A percentile compares a stretch with the other conserved stretches of the same genome.
Evolutionary conservation across 2,797 vertebrate genomes (phyloP).

Genomic region (Poecilia gillii): DNA sequence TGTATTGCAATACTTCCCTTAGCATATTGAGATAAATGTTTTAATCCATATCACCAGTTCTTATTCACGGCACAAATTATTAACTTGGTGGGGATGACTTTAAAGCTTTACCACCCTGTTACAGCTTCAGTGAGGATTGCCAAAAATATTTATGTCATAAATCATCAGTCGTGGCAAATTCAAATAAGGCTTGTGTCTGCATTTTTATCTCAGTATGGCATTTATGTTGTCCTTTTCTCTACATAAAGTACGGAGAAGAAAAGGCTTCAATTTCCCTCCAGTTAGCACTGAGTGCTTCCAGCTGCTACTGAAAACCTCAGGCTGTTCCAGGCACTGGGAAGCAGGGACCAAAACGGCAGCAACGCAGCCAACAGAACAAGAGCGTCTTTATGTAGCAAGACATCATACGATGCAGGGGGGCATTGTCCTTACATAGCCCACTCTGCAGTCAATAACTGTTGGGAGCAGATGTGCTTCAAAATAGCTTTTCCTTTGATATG

Average conservation of each 20-base stretch:
- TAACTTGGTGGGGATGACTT: neutral
- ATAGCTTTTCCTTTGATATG: neutral
- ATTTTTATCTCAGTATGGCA: neutral
- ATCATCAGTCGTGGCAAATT: neutral
- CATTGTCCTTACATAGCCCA: neutral
- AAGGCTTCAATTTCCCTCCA: neutral
- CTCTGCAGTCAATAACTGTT: neutral
- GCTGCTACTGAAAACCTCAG: constrained; percentile 33
- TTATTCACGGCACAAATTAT: neutral
- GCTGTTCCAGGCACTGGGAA: constrained; percentile 12
- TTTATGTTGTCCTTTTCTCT: neutral
- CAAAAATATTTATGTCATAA: neutral
- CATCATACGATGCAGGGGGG: constrained; percentile 16
- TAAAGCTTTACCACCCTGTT: neutral
- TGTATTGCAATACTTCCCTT: neutral
- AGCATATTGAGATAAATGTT: neutral
- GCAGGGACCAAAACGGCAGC: neutral
- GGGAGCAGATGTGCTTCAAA: neutral
- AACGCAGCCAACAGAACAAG: constrained; percentile 35
- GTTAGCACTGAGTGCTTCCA: constrained; percentile 18
- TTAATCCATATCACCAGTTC: neutral
- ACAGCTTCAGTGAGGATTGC: neutral
- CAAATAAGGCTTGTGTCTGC: neutral
- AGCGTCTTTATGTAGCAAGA: constrained; percentile 16
- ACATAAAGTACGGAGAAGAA: neutral